Evolutionary conservation across 2,888 invertebrate genomes (phyloP), one percentile per base, ranked within the genome.

Genomic region (Cancer borealis): DNA sequence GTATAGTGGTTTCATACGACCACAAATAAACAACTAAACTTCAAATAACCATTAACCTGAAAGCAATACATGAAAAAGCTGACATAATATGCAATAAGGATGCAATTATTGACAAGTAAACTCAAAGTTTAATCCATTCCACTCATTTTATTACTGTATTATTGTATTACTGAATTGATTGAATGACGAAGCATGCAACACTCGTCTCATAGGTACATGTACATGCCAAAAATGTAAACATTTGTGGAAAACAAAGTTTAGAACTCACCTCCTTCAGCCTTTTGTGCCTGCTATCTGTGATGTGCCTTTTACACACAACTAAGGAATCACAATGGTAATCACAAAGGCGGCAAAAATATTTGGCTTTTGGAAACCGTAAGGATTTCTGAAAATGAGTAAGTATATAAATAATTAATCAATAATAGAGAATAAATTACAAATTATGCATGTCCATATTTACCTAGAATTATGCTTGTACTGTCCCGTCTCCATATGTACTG

Each of bases 251-350:
- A 79, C 46, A 66, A 79, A 45, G 26, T 21, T 30, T 49, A 93
- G 21, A 91, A 73, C 92, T 73, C 47, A 93, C 95, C 93, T 95
- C 94, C 49, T 95, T 95, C 12, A 93, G 90, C 79, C 88, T 92
- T 45, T 91, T 91, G 49, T 95, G 95, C 26, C 95, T 91, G 47
- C 54, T 66, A 30, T 94, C 95, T 39, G 79, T 46, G 49, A 95
- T 93, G 73, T 95, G 95, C 49, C 92, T 93, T 87, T 84, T 93
- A 93, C 95, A 95, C 49, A 94, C 94, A 14, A 91, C 73, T 47
- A 95, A 54, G 10, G 94, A 93, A 91, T 95, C 95, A 88, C 95
- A 95, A 79, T 95, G 95, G 92, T 95, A 95, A 88, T 95, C 95
- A 93, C 95, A 95, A n/a, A 95, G 90, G 14, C 94, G 94, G 89